Evolutionary conservation across 1,140 invertebrate species (phyloP), one percentile per base, ranked within the genome.

Genomic region (Andrena cerasifolii): DNA sequence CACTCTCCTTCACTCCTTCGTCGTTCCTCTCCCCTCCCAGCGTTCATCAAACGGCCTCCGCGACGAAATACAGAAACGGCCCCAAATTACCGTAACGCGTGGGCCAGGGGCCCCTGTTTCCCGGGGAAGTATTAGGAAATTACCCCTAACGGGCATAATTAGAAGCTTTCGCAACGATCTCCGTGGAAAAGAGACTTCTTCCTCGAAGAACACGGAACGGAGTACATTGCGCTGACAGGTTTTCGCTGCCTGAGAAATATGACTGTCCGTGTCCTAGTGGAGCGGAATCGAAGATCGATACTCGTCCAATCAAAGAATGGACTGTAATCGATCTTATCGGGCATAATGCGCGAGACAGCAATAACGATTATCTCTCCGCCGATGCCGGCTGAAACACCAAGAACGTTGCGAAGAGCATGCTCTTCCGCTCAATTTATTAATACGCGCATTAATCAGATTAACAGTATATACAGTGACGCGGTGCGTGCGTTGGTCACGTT

Each of bases 401-500:
- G 53, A 33, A 67, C 56, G 73, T 81, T 54, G 40, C 58, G 36
- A 54, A 26, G 4, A 43, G 0, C 40, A 14, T 12, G 71, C 51
- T 68, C 56, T 45, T n/a, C n/a, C 80, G 47, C 74, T 82, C 76
- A 76, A 82, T 74, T 73, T 81, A 43, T 79, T 71, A 51, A 81
- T 79, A 81, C 36, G 28, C 62, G 54, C 58, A 40, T 70, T 68
- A 80, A 70, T 80, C 59, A 75, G 80, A 80, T 82, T 80, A 80
- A 45, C n/a, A 21, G 10, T 43, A 24, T 10, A 53, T n/a, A 5
- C n/a, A 12, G 2, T 6, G 10, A 45, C 47, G 36, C 36, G 36
- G 10, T 54, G 43, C 73, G 24, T 58, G 40, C 31, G 16, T 10
- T 14, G 12, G 0, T 12, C n/a, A 14, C 21, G 47, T 24, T 67